A percentile compares a stretch with the other conserved stretches of the same genome.
phyloP scores from a whole-genome alignment of 92 coral and sea anemone genomes.

The Zoanthus sansibaricus region DNA sequence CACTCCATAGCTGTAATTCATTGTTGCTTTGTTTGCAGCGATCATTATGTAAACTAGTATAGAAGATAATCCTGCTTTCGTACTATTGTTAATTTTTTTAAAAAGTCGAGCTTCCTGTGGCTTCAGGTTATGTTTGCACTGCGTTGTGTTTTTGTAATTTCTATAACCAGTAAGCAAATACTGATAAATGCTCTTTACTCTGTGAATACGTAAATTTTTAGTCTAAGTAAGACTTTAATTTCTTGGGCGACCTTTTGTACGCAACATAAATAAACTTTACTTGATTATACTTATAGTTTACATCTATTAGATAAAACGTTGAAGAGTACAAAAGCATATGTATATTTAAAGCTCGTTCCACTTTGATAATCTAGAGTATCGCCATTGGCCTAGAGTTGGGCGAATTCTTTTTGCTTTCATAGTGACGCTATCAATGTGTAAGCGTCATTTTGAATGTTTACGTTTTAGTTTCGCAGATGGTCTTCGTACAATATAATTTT shows the following conservation, averaged over 20 bases:
- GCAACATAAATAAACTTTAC: background rate
- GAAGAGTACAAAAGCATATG: too few species aligned
- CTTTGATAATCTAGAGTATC: too few species aligned
- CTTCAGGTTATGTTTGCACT: background rate
- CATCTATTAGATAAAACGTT: too few species aligned
- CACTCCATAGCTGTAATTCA: background rate
- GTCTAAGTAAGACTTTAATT: background rate
- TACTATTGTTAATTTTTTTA: background rate
- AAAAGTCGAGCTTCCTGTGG: background rate
- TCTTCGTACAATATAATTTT: too few species aligned
- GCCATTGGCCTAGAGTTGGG: background rate
- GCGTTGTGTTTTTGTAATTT: background rate
- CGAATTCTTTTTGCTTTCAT: background rate
- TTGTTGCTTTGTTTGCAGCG: background rate
- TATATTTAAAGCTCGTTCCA: too few species aligned
- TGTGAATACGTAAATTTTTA: background rate
- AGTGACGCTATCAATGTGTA: background rate
- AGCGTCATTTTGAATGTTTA: too few species aligned
- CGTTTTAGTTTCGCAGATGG: too few species aligned
- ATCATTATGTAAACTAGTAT: background rate
- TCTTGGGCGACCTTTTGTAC: background rate
- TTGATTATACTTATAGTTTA: too few species aligned
- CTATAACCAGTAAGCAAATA: conserved; percentile 4
- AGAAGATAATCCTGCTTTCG: background rate
- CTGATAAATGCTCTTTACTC: background rate